Base-by-base conservation (phyloP, 30 jellyfish, hydroid and myxozoan genomes). In the Pseudorhiza aurosa region DNA sequence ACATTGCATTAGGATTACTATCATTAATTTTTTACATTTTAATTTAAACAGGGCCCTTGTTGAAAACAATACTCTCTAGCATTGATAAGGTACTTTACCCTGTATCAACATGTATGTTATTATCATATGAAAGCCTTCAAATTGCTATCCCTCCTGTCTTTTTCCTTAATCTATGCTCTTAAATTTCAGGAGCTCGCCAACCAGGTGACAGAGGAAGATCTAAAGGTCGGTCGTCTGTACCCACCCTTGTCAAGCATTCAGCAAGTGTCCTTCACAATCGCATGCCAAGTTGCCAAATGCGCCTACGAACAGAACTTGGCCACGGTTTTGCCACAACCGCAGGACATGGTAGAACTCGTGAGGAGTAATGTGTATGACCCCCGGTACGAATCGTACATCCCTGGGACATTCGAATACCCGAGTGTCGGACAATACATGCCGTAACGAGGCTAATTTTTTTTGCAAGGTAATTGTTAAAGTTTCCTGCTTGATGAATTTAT, bases 291-390 rank as follows among this genome's bases (percentile, higher is more conserved):
- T 4, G 92, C 95, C 27, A 71, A 85, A 31, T 57, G 83, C 32
- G 96, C 97, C 21, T 92, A 85, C 63, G 90, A 85, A 12, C 95
- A 92, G 59, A 82, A 93, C 14, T 69, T 85, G 14, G 98, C 98
- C 40, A 77, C 98, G 12, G 40, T 76, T 30, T 39, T 86, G 21
- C 98, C 98, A 12, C 90, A 86, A 60, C 98, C 98, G 58, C 50
- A 56, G 19, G 82, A 68, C 56, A 71, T 77, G 15, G 89, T 42
- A 33, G 35, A 50, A 2, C 55, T 92, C 2, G 86, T 92, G 53
- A 64, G 57, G 26, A 87, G 69, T 10, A 63, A 77, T 51, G 73
- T 92, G 32, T 92, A 92, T 31, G 85, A 80, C 75, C 98, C 98
- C 2, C 84, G 81, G 17, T 92, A 92, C 56, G 83, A 69, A 9